phyloP scores from a whole-genome alignment of 2,113 vertebrate species.

The Calypte anna region DNA sequence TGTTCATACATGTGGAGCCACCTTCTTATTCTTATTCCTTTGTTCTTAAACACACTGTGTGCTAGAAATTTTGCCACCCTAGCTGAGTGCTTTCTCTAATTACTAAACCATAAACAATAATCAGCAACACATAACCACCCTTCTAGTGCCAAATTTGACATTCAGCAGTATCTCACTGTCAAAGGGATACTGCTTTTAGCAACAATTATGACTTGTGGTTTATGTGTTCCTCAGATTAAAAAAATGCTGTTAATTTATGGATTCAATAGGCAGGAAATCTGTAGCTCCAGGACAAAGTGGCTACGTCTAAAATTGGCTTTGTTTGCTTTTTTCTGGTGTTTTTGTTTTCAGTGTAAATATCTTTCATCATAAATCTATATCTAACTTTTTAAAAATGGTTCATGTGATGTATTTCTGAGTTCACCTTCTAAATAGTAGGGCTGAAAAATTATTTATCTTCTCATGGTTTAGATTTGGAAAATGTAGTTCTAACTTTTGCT shows the following conservation, averaged over 20 bases:
- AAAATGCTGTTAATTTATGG: background rate
- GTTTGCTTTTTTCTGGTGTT: background rate
- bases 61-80: background rate
- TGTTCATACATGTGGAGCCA: background rate
- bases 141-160: background rate
- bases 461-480: background rate
- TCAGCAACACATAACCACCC: background rate
- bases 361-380: background rate
- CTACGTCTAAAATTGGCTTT: background rate
- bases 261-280: background rate
- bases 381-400: background rate
- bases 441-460: background rate
- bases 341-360: background rate
- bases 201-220: background rate
- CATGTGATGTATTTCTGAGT: background rate
- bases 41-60: fast-evolving
- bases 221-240: background rate
- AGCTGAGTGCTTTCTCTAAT: background rate
- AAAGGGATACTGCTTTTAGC: background rate
- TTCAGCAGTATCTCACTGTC: background rate
- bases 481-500: background rate
- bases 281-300: background rate
- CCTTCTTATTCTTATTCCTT: background rate
- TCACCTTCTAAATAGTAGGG: background rate
- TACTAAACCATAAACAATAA: background rate